These are phyloP conservation scores for Podarcis muralis DNA, from an alignment of 2,113 vertebrate genomes.

Conservation along the genomic window DNA sequence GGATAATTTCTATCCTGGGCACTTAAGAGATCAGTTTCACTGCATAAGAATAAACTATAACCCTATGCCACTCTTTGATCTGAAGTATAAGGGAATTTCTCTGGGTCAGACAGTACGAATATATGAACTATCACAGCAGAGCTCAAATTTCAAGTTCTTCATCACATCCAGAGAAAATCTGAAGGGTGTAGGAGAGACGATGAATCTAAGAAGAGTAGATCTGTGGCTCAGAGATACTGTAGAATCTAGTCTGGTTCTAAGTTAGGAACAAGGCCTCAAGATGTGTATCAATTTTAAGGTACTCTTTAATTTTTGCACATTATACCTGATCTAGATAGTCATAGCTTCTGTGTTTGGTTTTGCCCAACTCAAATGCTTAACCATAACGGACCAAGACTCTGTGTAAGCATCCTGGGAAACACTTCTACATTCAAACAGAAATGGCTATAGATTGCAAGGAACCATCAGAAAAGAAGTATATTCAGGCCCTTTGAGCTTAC, in stretches of 20 bases:
- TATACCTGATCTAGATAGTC: not conserved
- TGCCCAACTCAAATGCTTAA: not conserved
- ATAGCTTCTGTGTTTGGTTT: not conserved
- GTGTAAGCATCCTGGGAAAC: not conserved
- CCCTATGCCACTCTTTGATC: not conserved
- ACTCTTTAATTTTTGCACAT: not conserved
- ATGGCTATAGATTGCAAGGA: not conserved
- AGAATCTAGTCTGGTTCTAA: not conserved
- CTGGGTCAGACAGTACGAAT: slow-evolving; percentile 71
- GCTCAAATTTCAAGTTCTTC: slow-evolving; percentile 45
- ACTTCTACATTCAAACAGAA: not conserved
- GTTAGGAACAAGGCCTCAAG: not conserved
- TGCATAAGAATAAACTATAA: not conserved
- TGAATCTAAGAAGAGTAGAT: not conserved
- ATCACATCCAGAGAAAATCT: slow-evolving; percentile 49
- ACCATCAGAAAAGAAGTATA: not conserved
- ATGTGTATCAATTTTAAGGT: not conserved
- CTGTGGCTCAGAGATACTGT: not conserved
- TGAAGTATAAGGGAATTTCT: not conserved
- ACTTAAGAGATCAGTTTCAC: not conserved
- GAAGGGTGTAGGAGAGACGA: not conserved
- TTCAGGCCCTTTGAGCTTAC: not conserved
- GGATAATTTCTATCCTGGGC: no score
- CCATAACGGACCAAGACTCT: not conserved
- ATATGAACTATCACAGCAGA: slow-evolving; percentile 41